Base-by-base conservation (phyloP, 2,113 vertebrate genomes). In the Paracanthobrama guichenoti region DNA sequence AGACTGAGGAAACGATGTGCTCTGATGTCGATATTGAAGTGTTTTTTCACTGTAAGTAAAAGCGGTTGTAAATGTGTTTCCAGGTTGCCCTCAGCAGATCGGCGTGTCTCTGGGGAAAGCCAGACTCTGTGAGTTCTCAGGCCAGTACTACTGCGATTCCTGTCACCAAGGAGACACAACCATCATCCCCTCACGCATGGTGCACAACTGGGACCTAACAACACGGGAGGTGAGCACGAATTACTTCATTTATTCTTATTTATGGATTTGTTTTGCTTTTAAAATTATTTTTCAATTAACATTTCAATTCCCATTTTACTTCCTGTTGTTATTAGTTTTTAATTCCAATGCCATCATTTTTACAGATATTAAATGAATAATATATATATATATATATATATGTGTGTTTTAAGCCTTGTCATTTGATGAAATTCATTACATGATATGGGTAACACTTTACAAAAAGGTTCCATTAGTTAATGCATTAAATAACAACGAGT, bases 191-290 rank as follows among this genome's bases (percentile, higher is more conserved):
- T 97, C 98, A 0, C 96, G 97, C 84, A 92, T 99, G 93, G 94
- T 99, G 89, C 97, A 99, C 93, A 99, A 99, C 94, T 99, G 98
- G 98, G 97, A 99, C 69, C 94, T 98, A 31, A 84, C 82, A 0
- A 94, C 92, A 24, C 93, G 95, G 85, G 94, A 95, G 90, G 98
- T 98, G 84, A 88, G 95, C 10, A 5, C n/a, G 4, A 39, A 44
- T 6, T 3, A 4, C 12, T 81, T 16, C 5, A 6, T 50, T 71
- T 3, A 22, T 31, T 64, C 8, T 71, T 69, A 44, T 16, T 18
- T 67, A 26, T 53, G 14, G 14, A 16, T 53, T 69, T 35, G 6
- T 67, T 18, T 14, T 64, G 24, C 2, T 64, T n/a, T 62, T 8
- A 55, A 55, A 50, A 50, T 13, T 14, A 13, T 24, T 24, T 24